These are phyloP conservation scores for Daboia siamensis DNA, from an alignment of 2,113 vertebrate genomes.

Conservation along the genomic window DNA sequence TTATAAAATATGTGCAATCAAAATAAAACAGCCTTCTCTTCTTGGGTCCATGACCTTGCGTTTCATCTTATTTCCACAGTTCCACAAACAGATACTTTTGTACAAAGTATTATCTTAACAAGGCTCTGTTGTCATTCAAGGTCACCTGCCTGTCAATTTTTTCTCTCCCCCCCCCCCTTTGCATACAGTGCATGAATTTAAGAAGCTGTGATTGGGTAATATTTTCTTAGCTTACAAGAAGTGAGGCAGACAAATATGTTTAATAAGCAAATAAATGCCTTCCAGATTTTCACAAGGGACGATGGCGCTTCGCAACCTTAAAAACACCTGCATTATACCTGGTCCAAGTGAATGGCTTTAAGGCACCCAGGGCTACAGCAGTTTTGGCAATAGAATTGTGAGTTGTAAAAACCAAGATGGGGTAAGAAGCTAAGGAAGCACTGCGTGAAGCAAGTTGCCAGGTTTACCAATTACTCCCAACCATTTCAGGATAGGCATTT, in stretches of 20 bases:
- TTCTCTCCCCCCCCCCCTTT: not conserved
- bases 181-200: not conserved
- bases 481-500: too few species aligned
- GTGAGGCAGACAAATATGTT: not conserved
- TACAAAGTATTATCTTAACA: too few species aligned
- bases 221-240: not conserved
- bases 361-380: not conserved
- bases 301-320: too few species aligned
- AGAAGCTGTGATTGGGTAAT: not conserved
- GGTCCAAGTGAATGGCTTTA: not conserved
- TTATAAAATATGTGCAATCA: not conserved
- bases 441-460: not conserved
- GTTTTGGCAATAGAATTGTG: not conserved
- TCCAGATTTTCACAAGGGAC: not conserved
- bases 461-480: too few species aligned
- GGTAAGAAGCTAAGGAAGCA: not conserved
- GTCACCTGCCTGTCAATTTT: not conserved
- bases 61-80: not conserved
- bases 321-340: not conserved
- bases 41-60: not conserved
- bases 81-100: not conserved
- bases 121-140: not conserved
- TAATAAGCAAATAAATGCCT: not conserved
- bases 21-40: not conserved
- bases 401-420: not conserved